Evolutionary conservation across 2,797 vertebrate genomes (phyloP).

Genomic region (Poeciliopsis gracilis): DNA sequence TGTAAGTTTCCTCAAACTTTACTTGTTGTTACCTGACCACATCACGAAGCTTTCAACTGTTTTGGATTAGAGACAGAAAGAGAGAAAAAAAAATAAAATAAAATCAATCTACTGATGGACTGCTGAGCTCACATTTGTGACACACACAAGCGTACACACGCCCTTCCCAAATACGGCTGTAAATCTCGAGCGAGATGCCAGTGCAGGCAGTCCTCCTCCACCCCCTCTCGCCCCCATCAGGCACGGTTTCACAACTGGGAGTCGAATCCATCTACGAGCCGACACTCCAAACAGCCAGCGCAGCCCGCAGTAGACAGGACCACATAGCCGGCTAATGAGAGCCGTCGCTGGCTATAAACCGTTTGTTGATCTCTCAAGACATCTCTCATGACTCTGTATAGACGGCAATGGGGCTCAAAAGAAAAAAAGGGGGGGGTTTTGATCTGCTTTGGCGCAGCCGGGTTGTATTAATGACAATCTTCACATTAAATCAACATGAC

Average conservation of each 20-base stretch:
- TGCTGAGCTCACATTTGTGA: slow-evolving; percentile 58
- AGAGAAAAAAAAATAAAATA: background rate
- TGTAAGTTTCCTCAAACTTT: background rate
- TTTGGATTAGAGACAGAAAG: background rate
- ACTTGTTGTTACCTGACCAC: slow-evolving; percentile 5
- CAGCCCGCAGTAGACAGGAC: slow-evolving; percentile 30
- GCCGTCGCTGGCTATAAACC: slow-evolving; percentile 31
- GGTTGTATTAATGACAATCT: slow-evolving; percentile 9
- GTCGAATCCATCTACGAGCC: slow-evolving; percentile 46
- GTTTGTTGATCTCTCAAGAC: slow-evolving; percentile 35
- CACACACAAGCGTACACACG: slow-evolving; percentile 52
- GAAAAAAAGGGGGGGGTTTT: background rate
- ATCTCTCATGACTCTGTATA: slow-evolving; percentile 22
- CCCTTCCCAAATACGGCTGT: slow-evolving; percentile 80
- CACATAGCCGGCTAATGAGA: slow-evolving; percentile 34
- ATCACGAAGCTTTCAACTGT: background rate
- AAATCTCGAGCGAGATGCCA: slow-evolving; percentile 76
- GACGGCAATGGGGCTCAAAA: slow-evolving; percentile 22
- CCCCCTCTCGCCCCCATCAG: slow-evolving; percentile 33
- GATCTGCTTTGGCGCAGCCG: slow-evolving; percentile 11
- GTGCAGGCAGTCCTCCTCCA: slow-evolving; percentile 54
- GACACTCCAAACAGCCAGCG: slow-evolving; percentile 45
- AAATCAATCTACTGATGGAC: slow-evolving; percentile 32
- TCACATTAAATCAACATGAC: slow-evolving; percentile 30
- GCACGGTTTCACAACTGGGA: slow-evolving; percentile 69